A percentile compares a stretch with the other conserved stretches of the same genome.
Evolutionary conservation across 2,113 vertebrate species (phyloP).

Genomic region (Sarotherodon lohbergeri): DNA sequence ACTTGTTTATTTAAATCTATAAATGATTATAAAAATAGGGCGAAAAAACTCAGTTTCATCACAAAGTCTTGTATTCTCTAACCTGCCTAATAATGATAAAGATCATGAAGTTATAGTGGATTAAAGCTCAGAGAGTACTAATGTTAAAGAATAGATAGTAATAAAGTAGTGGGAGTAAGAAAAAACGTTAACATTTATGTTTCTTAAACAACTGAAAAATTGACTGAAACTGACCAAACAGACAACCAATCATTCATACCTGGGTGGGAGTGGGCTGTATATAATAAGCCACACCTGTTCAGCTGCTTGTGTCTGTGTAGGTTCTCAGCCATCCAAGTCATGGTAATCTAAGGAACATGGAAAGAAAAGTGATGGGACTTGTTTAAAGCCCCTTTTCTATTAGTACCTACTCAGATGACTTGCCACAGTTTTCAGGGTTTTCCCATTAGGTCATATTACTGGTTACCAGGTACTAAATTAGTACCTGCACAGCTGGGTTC

Average conservation of each 20-base stretch:
- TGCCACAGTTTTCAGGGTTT: background rate
- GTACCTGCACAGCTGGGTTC: background rate
- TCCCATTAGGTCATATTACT: background rate
- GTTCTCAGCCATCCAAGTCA: background rate
- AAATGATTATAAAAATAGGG: background rate
- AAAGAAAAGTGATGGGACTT: background rate
- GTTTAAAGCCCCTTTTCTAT: background rate
- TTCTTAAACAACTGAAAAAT: background rate
- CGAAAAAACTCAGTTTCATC: background rate
- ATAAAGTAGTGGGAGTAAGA: background rate
- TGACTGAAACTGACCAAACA: too few species aligned
- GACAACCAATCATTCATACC: background rate
- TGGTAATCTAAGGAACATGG: background rate
- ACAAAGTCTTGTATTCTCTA: background rate
- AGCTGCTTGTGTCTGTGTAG: background rate
- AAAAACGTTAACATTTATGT: background rate
- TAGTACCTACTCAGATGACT: background rate
- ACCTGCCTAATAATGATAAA: background rate
- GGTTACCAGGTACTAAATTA: background rate
- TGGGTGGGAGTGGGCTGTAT: background rate
- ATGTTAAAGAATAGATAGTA: background rate
- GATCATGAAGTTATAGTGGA: background rate
- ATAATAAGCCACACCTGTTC: background rate
- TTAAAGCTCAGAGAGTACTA: background rate
- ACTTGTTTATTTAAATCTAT: background rate